These are phyloP conservation scores for Drosophila prosaltans DNA, from an alignment of 1,140 invertebrate species.

Conservation along the genomic window DNA sequence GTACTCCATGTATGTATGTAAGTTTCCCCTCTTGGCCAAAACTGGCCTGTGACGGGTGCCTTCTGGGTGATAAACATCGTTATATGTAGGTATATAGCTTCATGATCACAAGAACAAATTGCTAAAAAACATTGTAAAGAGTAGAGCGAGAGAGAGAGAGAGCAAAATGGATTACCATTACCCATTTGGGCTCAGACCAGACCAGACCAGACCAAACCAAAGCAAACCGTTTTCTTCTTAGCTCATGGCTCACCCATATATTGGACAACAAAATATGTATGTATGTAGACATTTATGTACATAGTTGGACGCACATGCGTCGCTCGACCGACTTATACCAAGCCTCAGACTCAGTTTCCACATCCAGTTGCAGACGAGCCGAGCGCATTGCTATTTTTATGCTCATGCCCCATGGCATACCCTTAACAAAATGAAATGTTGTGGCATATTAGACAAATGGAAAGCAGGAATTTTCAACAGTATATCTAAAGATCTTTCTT, in stretches of 20 bases:
- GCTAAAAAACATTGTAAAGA: slow-evolving; percentile 50
- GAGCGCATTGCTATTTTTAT: slow-evolving; percentile 62
- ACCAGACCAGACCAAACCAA: slow-evolving; percentile 18
- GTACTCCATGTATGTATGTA: not conserved
- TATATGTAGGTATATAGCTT: slow-evolving; percentile 15
- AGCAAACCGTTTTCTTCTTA: slow-evolving; percentile 36
- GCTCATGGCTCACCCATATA: slow-evolving; percentile 51
- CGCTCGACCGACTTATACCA: slow-evolving; percentile 54
- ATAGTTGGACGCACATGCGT: slow-evolving; percentile 19
- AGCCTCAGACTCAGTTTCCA: slow-evolving; percentile 33
- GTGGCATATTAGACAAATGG: slow-evolving; percentile 17
- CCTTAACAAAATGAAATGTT: slow-evolving; percentile 31
- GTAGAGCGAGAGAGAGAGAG: slow-evolving; percentile 24
- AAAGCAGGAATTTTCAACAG: not conserved
- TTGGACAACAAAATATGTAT: slow-evolving; percentile 16
- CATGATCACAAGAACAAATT: slow-evolving; percentile 78
- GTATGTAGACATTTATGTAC: not conserved
- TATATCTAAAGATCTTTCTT: too few relatives aligned
- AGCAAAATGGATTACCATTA: slow-evolving; percentile 76
- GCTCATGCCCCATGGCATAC: slow-evolving; percentile 25
- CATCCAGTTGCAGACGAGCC: slow-evolving; percentile 42
- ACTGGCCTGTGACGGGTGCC: slow-evolving; percentile 44
- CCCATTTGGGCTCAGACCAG: slow-evolving; percentile 64
- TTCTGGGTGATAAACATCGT: slow-evolving; percentile 65
- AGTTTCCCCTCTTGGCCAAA: slow-evolving; percentile 33